Base-by-base conservation (phyloP, 2,797 vertebrate species). In the Sarcoramphus papa region DNA sequence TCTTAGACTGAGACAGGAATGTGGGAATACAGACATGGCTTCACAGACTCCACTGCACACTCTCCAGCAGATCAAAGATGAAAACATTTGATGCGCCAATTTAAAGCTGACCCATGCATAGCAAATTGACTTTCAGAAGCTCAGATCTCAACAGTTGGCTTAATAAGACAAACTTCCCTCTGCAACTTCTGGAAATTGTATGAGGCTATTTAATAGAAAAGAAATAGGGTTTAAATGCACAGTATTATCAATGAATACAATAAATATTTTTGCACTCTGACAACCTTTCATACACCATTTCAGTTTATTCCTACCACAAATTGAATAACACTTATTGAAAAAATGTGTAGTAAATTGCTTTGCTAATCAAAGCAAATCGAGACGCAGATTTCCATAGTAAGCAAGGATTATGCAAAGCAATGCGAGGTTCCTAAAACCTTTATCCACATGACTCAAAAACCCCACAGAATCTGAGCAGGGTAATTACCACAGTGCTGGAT, bases 371-470 rank as follows among this genome's bases (percentile, higher is more conserved):
- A 96, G 91, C 87, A 89, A 88, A 96, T 91, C 59, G 37, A 95
- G 92, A 84, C 45, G 51, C 0, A 12, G 81, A 96, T 96, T 95
- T 95, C 62, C 53, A 84, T 92, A 78, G 73, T n/a, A 91, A 94
- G 65, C 70, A 63, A 96, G 94, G 92, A 97, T 97, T 97, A 97
- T 94, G 96, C 91, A 97, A 97, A 97, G 76, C 28, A 81, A 81
- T 4, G 15, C 35, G 43, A 96, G 59, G 62, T 87, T 83, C 90
- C 95, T 81, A 94, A 97, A 97, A 92, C 86, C 86, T 90, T 93
- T 88, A 97, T 85, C 81, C 91, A 95, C 68, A 83, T 50, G 59
- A 90, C 72, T 96, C 21, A 9, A 78, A 86, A 95, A 94, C 43
- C 4, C 51, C 48, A 88, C 72, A 79, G 72, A 95, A 94, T 96